phyloP scores from a whole-genome alignment of 2,113 vertebrate species.

The Phrynocephalus versicolor region DNA sequence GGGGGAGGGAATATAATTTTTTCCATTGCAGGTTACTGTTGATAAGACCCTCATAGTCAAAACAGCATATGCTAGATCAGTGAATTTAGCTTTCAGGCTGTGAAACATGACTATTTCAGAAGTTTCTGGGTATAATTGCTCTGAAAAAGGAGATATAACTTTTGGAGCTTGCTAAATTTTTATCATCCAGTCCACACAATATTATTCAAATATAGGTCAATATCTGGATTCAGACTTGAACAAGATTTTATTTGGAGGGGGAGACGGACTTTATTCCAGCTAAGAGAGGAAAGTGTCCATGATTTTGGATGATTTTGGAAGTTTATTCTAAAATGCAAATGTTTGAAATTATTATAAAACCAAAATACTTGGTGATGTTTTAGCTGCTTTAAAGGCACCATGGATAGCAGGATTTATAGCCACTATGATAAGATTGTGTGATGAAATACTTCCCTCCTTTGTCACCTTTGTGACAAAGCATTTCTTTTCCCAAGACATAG shows the following conservation, averaged over 20 bases:
- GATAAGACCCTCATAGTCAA: neutral
- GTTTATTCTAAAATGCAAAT: too few species aligned
- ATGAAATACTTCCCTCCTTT: neutral
- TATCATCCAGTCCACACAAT: neutral
- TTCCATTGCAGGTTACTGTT: neutral
- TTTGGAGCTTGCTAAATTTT: neutral
- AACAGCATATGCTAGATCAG: neutral
- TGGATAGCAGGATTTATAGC: neutral
- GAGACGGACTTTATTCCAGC: too few species aligned
- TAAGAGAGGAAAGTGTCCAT: neutral
- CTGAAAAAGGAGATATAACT: neutral
- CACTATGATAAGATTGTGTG: neutral
- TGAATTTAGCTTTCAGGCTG: accelerated
- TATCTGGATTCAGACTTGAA: too few species aligned
- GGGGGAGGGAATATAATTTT: neutral
- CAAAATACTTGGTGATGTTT: neutral
- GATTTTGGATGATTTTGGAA: neutral
- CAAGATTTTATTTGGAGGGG: too few species aligned
- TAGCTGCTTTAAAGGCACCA: neutral
- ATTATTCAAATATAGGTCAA: neutral
- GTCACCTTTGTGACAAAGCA: neutral
- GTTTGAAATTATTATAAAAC: neutral
- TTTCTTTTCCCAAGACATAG: neutral
- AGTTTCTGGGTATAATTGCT: neutral
- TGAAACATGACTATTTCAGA: neutral